Conservation (phyloP, 30 jellyfish, hydroid and myxozoan genomes). For the Nemopilema nomurai region DNA sequence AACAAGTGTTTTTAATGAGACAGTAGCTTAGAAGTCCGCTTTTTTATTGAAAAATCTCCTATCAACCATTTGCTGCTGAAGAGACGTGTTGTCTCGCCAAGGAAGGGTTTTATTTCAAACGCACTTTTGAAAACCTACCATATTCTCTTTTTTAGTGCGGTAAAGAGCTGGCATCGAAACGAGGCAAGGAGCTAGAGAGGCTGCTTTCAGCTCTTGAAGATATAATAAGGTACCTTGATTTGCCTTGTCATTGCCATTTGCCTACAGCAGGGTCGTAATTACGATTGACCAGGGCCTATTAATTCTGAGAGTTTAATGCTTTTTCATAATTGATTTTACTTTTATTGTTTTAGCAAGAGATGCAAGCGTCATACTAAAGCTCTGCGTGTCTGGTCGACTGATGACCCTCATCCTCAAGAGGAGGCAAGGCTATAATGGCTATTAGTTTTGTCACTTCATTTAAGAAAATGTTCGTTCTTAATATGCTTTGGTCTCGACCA, state of each 20-base stretch:
- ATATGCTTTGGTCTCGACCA: no score
- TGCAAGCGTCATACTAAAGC: slow-evolving; percentile 89
- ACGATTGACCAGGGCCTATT: neutral
- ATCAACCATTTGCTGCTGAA: no score
- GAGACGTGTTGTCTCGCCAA: no score
- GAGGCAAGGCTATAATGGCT: slow-evolving; percentile 58
- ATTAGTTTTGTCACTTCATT: no score
- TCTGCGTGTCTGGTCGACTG: slow-evolving; percentile 97
- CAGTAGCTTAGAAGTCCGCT: no score
- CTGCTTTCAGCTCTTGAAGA: slow-evolving; percentile 75
- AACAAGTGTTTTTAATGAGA: no score
- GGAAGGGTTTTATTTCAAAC: no score
- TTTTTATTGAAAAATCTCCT: no score
- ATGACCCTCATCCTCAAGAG: slow-evolving; percentile 99
- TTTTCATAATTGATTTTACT: neutral
- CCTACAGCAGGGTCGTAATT: no score
- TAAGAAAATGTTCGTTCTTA: no score
- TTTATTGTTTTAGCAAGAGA: slow-evolving; percentile 56
- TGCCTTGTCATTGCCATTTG: neutral
- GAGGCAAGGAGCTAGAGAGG: slow-evolving; percentile 86
- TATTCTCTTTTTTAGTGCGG: slow-evolving; percentile 80
- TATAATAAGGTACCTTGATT: slow-evolving; percentile 54
- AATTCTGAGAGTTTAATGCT: neutral
- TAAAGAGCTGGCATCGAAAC: slow-evolving; percentile 84
- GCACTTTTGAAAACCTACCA: no score